Conservation (phyloP, 2,888 invertebrate genomes). For the Drosophila lacicola region DNA sequence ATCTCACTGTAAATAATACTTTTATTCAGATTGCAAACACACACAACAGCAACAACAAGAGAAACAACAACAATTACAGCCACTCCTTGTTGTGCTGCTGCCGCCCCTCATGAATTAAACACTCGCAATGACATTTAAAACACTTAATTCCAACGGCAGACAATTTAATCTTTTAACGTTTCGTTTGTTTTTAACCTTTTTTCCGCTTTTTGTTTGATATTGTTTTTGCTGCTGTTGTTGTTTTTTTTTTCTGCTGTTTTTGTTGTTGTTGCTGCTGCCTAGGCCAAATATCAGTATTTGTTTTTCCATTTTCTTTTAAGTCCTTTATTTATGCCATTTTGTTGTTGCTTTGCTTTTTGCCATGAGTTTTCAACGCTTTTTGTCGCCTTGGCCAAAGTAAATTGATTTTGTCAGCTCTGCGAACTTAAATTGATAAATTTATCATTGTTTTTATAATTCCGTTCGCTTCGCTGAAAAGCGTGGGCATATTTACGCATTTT, state of each 20-base stretch:
- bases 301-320: constrained; percentile 36
- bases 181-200: constrained; percentile 68
- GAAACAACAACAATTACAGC: constrained; percentile 13
- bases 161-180: constrained; percentile 76
- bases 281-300: constrained; percentile 68
- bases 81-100: constrained; percentile 1
- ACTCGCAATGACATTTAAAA: constrained; percentile 77
- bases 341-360: constrained; percentile 30
- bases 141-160: constrained; percentile 77
- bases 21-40: constrained; percentile 38
- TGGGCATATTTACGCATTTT: constrained; percentile 38
- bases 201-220: constrained; percentile 28
- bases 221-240: constrained; percentile 31
- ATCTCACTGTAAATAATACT: constrained; percentile 56
- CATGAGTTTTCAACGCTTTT: constrained; percentile 38
- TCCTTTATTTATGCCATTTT: constrained; percentile 49
- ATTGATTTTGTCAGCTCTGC: constrained; percentile 64
- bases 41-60: constrained; percentile 16
- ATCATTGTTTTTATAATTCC: constrained; percentile 54
- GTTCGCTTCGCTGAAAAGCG: constrained; percentile 10
- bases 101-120: constrained; percentile 67
- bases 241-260: constrained; percentile 27
- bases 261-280: constrained; percentile 29
- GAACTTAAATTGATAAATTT: constrained; percentile 65
- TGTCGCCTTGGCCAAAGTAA: constrained; percentile 45